Percentiles rank a stretch among this genome's conserved stretches.
These are phyloP conservation scores for Armadillidium nasatum DNA, from an alignment of 1,140 invertebrate species.

Conservation along the genomic window DNA sequence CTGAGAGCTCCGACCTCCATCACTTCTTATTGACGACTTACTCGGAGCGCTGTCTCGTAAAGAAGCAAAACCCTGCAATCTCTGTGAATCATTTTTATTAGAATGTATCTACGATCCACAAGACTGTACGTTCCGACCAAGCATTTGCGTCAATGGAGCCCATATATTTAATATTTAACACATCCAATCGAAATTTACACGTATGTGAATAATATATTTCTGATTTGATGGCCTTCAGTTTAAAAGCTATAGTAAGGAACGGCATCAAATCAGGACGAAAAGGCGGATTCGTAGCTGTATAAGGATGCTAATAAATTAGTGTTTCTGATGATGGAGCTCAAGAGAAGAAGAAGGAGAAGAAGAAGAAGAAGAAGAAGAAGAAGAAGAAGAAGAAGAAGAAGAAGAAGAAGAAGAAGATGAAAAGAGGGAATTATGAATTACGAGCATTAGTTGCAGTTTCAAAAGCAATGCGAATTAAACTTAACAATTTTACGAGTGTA, in stretches of 20 bases:
- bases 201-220: conserved; percentile 7
- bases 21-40: conserved; percentile 9
- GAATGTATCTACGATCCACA: conserved; percentile 1
- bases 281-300: background rate
- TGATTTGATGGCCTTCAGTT: background rate
- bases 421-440: no score
- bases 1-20: background rate
- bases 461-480: no score
- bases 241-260: background rate
- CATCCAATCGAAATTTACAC: conserved; percentile 7
- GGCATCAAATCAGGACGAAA: background rate
- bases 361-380: background rate
- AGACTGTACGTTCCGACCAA: background rate
- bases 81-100: conserved; percentile 9
- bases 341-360: background rate
- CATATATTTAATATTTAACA: conserved; percentile 12
- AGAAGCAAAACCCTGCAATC: conserved; percentile 7
- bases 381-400: background rate
- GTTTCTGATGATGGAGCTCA: background rate
- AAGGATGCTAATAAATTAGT: background rate
- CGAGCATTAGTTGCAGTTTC: no score
- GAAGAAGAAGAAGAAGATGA: background rate
- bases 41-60: background rate
- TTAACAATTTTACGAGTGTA: no score
- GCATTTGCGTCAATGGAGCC: conserved; percentile 1